Evolutionary conservation across 2,888 invertebrate species (phyloP), one percentile per base, ranked within the genome.

Genomic region (Monopis laevigella): DNA sequence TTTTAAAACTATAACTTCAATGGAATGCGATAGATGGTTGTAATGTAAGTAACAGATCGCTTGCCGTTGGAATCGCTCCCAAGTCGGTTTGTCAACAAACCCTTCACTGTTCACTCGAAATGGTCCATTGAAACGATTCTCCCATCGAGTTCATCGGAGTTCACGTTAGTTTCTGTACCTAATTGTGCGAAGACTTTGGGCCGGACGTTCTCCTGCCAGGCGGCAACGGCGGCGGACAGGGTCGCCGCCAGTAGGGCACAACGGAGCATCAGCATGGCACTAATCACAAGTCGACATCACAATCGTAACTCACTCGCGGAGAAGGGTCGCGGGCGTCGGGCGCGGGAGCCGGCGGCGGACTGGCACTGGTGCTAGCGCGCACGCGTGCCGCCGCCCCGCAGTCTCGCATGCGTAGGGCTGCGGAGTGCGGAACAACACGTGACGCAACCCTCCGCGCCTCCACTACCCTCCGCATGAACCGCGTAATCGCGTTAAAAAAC

Each of bases 101-200:
- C 28, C 32, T 32, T 32, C 7, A 17, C 32, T 17, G 17, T 32
- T 3, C 17, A 32, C 32, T 21, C 8, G 24, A 21, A 13, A 32
- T n/a, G 57, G 58, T 59, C 58, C 56, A 65, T 65, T 62, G 60
- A 58, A 57, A 51, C 56, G 64, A 65, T 65, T 63, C 67, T 70
- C 64, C 56, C 13, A 62, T 48, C 47, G 62, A 57, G 66, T 65
- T 63, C 63, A 63, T 17, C 10, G 32, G 32, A 32, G 32, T 32
- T 32, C 59, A 60, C 58, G 57, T 58, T 58, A 56, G 55, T 32
- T 12, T 29, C 12, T 14, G 3, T 14, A 93, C 93, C 93, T 87
- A 92, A 84, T 86, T 92, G 90, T 71, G 92, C 92, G 85, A 90
- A 92, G 88, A 93, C 90, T 87, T 93, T 93, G 64, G 93, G 93